Evolutionary conservation across 2,113 vertebrate species (phyloP), one percentile per base, ranked within the genome.

Genomic region (Rhinogobius similis): DNA sequence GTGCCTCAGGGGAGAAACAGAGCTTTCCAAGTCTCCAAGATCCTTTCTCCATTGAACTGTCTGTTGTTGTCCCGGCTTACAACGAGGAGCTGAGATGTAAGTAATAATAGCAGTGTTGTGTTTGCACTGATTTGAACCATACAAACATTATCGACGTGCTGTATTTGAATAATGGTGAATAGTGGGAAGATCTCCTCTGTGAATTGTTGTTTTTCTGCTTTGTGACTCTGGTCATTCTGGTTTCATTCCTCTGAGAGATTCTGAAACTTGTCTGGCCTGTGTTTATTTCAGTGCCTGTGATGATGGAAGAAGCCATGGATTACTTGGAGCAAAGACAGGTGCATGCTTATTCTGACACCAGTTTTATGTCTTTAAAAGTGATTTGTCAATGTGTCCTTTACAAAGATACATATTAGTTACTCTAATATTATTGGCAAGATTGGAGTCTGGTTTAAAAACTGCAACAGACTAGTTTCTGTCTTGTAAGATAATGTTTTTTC

Each of bases 271-370:
- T 59, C 5, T 73, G 8, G 76, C 16, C 12, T 78, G 36, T 78
- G 39, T 88, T 67, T 21, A 12, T 84, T 91, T 21, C 85, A 99
- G 98, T 99, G 82, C 97, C 98, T 77, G 85, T 95, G 66, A 99
- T 99, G 98, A 92, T 99, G 95, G 94, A 98, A 82, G 98, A 99
- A 93, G 93, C 96, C 27, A 89, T 98, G 92, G 92, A 90, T 41
- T 99, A 96, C 87, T 89, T 99, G 73, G 96, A 99, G 83, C 94
- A 93, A 68, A 94, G 96, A 94, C 96, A 94, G 94, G 98, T 98
- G 81, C 69, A 62, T 59, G 21, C 65, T 75, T 64, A 73, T 62
- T 9, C 59, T 71, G 38, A 16, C 14, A 18, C 55, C 6, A 8
- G 5, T 2, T 58, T 29, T n/a, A 48, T 36, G 32, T 36, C 18